Conservation (phyloP, 2,797 vertebrate genomes). For the Tiaroga cobitis region DNA sequence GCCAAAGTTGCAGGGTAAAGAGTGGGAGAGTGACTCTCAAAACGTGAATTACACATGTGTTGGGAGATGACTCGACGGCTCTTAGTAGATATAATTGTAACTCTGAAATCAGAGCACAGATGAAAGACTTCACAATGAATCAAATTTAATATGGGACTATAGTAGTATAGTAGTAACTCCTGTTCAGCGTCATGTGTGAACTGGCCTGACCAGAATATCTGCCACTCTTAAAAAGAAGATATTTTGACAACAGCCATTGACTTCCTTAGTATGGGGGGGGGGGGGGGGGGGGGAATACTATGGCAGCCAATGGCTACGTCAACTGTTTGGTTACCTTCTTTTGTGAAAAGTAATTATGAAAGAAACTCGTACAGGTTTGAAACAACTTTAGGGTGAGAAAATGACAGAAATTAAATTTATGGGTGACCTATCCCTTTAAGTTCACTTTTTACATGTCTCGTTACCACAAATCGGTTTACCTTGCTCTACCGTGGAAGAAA, state of each 20-base stretch:
- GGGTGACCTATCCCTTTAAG: neutral
- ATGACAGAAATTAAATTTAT: neutral
- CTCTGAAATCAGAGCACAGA: neutral
- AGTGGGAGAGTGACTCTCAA: neutral
- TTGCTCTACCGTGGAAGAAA: constrained; percentile 11
- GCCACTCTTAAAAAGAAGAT: neutral
- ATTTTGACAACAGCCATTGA: neutral
- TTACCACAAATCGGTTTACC: neutral
- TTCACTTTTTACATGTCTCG: neutral
- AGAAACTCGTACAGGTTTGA: neutral
- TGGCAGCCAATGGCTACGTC: neutral
- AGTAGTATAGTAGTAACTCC: neutral
- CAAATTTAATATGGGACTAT: neutral
- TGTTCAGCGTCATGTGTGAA: neutral
- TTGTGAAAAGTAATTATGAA: neutral
- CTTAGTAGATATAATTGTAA: neutral
- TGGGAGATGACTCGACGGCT: neutral
- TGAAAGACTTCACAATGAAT: neutral
- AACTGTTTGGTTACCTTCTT: neutral
- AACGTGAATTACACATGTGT: neutral
- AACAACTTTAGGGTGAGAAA: neutral
- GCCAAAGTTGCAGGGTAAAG: neutral
- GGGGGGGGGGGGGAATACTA: neutral
- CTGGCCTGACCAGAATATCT: neutral
- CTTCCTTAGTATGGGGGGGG: neutral